Evolutionary conservation across 2,113 vertebrate species (phyloP), one percentile per base, ranked within the genome.

Genomic region (Xyrauchen texanus): DNA sequence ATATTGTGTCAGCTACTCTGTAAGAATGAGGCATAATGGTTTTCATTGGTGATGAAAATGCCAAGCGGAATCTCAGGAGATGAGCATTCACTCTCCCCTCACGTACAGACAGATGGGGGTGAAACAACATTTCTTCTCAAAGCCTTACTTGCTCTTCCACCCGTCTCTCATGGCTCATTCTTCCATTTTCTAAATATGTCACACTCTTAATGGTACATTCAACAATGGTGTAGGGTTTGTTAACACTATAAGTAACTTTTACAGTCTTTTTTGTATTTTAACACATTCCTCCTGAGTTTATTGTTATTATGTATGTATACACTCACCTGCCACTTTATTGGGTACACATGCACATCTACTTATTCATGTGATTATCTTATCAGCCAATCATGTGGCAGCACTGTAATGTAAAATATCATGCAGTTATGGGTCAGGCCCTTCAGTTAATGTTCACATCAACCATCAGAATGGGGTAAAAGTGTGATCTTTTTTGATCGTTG

Each of bases 41-140:
- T 89, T 63, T 86, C 88, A 90, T 87, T 86, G 86, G 86, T 81
- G 78, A 80, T 86, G 87, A 87, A 89, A 91, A 91, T 88, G 86
- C 78, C 86, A 90, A 84, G 83, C 76, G 84, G 86, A 69, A 86
- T 63, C 82, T 85, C 55, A 65, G 83, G 83, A 88, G 85, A 85
- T 84, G 69, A 77, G 11, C 55, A 58, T 58, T 12, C 52, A 55
- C 52, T 10, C 12, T 55, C 53, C 42, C 68, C 75, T 84, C 61
- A 58, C 9, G 58, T 15, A n/a, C 16, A 42, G 55, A 68, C 57
- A 61, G 46, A 61, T 51, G n/a, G 52, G 52, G 21, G 42, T 66
- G 34, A 58, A 15, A n/a, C 15, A 52, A 57, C 52, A 69, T 0
- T 0, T 44, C 4, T 13, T 75, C 34, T 63, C 7, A 64, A 13